Conservation (phyloP, 2,888 invertebrate species). For the Cotesia congregata region DNA sequence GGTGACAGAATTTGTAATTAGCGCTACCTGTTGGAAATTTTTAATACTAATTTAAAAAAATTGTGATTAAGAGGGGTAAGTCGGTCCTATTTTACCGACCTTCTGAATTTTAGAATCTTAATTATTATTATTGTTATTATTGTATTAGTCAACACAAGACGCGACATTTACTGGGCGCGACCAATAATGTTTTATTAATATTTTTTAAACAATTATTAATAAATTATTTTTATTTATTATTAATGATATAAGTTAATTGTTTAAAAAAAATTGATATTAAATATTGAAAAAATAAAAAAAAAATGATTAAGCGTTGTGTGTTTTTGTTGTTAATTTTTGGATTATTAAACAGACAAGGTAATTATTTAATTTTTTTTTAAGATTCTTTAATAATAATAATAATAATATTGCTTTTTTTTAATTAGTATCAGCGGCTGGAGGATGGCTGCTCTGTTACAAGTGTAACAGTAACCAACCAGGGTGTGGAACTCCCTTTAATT, state of each 20-base stretch:
- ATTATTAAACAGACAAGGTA: conserved; percentile 27
- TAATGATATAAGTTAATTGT: not conserved
- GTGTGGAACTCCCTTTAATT: conserved; percentile 87
- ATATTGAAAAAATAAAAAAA: not conserved
- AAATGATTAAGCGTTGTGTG: not conserved
- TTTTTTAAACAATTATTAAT: not conserved
- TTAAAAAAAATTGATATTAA: not conserved
- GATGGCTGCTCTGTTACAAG: conserved; percentile 78
- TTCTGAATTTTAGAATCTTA: no score
- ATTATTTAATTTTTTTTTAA: not conserved
- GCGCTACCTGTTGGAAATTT: no score
- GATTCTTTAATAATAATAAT: not conserved
- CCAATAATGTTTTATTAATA: not conserved
- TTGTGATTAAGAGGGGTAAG: no score
- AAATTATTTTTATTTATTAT: not conserved
- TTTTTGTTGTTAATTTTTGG: conserved; percentile 12
- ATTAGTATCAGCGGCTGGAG: conserved; percentile 39
- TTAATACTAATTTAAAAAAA: no score
- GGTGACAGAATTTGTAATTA: no score
- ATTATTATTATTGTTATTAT: not conserved
- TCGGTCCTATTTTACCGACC: no score
- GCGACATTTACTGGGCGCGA: not conserved
- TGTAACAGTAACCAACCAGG: conserved; percentile 92
- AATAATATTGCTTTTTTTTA: not conserved
- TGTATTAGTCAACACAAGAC: not conserved